Percentiles rank a stretch among this genome's conserved stretches.
phyloP scores from a whole-genome alignment of 2,113 vertebrate species.

The Aegithalos caudatus region DNA sequence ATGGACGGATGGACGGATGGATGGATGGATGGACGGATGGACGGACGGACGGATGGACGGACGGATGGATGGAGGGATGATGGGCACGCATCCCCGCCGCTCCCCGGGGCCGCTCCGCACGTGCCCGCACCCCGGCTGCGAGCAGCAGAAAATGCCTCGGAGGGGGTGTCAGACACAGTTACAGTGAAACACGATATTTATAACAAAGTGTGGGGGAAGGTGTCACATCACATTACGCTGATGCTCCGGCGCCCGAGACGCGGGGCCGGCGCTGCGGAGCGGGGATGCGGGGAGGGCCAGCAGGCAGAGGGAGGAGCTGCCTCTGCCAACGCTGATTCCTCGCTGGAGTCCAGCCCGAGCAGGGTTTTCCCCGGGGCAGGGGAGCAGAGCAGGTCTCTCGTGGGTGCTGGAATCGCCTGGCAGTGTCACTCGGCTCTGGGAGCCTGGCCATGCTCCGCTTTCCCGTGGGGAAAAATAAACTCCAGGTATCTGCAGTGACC shows the following conservation, averaged over 20 bases:
- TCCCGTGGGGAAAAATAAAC: neutral
- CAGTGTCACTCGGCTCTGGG: neutral
- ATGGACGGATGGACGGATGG: neutral
- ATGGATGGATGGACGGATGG: neutral
- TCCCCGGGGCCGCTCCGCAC: neutral
- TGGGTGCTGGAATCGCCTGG: neutral
- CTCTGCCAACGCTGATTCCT: neutral
- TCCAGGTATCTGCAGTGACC: neutral
- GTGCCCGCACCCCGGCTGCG: slow-evolving; percentile 16
- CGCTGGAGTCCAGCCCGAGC: neutral
- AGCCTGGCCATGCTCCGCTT: neutral
- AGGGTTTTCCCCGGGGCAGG: neutral
- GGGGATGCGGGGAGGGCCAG: neutral
- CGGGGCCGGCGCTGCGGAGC: neutral
- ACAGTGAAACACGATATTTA: slow-evolving; percentile 46
- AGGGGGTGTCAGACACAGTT: slow-evolving; percentile 68
- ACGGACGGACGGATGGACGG: neutral
- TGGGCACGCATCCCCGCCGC: neutral
- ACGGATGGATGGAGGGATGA: neutral
- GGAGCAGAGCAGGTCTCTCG: neutral
- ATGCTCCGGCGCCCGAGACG: slow-evolving; percentile 7
- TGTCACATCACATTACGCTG: slow-evolving; percentile 64
- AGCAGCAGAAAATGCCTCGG: slow-evolving; percentile 52
- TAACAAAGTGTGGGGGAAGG: slow-evolving; percentile 63
- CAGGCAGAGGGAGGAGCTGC: neutral